These are phyloP conservation scores for Drosophila bocki DNA, from an alignment of 1,140 invertebrate genomes.

Conservation along the genomic window DNA sequence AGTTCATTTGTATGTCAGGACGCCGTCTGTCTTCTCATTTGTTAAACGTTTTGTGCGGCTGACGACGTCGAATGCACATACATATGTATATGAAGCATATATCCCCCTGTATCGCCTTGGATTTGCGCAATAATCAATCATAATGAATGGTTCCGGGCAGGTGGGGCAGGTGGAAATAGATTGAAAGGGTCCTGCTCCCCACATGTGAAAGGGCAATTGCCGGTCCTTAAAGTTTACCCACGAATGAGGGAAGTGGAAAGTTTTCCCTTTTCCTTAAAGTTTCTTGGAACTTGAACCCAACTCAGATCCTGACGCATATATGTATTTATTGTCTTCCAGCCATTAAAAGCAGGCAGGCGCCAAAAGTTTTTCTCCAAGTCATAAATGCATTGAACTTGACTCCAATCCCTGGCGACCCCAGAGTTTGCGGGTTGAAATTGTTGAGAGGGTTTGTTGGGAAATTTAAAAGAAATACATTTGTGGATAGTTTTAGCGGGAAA, in stretches of 20 bases:
- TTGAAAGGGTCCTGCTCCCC: constrained; percentile 10
- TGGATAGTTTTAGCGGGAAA: not conserved
- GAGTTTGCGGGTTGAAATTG: not conserved
- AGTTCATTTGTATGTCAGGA: constrained; percentile 67
- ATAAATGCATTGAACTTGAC: constrained; percentile 57
- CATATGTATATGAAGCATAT: constrained; percentile 15
- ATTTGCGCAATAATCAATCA: constrained; percentile 76
- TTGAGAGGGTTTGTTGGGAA: constrained; percentile 3
- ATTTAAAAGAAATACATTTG: not conserved
- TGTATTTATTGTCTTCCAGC: constrained; percentile 47
- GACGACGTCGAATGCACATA: constrained; percentile 22
- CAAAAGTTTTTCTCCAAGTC: constrained; percentile 30
- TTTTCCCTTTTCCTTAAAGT: constrained; percentile 36
- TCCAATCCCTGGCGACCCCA: constrained; percentile 11
- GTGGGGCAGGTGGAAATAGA: constrained; percentile 20
- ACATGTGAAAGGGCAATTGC: constrained; percentile 32
- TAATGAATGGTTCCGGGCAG: constrained; percentile 57
- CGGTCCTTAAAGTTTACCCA: constrained; percentile 30
- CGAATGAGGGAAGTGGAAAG: constrained; percentile 37
- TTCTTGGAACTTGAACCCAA: constrained; percentile 28
- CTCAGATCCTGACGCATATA: constrained; percentile 39
- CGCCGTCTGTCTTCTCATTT: constrained; percentile 61
- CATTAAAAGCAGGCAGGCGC: constrained; percentile 28
- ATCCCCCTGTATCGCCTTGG: constrained; percentile 30
- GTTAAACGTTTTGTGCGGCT: constrained; percentile 68